phyloP scores from a whole-genome alignment of 1,140 invertebrate genomes.

The Bombus turneri region DNA sequence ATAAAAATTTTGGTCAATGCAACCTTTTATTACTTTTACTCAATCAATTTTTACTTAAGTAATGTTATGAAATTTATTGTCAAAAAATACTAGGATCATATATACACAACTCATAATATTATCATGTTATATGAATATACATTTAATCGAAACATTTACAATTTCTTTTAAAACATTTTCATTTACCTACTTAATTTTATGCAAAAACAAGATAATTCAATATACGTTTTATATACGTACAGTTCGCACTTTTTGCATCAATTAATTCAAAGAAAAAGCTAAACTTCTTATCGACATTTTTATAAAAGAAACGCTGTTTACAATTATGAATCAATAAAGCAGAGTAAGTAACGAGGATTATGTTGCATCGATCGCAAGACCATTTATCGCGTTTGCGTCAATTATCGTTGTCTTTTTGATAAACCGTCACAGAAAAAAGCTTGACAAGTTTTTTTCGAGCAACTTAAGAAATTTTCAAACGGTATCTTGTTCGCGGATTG shows the following conservation, averaged over 20 bases:
- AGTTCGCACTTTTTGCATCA: background rate
- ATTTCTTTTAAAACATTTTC: background rate
- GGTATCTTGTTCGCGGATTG: background rate
- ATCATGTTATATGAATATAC: background rate
- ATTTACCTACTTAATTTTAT: conserved; percentile 12
- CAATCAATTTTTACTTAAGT: background rate
- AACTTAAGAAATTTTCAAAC: conserved; percentile 13
- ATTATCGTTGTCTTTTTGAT: conserved; percentile 19
- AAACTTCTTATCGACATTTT: background rate
- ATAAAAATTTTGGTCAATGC: background rate
- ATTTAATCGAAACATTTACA: background rate
- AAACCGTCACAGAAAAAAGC: background rate
- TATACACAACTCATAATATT: background rate
- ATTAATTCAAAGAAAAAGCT: background rate
- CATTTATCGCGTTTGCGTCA: conserved; percentile 31
- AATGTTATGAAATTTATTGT: background rate
- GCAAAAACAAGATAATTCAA: background rate
- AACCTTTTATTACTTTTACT: background rate
- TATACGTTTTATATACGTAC: background rate
- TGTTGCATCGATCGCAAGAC: conserved; percentile 14
- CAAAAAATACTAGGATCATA: background rate
- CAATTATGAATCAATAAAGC: background rate
- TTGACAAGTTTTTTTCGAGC: background rate
- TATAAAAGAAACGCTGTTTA: background rate
- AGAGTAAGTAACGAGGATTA: conserved; percentile 16